Evolutionary conservation across 2,888 invertebrate genomes (phyloP), one percentile per base, ranked within the genome.

Genomic region (Sphaeridia pumilis): DNA sequence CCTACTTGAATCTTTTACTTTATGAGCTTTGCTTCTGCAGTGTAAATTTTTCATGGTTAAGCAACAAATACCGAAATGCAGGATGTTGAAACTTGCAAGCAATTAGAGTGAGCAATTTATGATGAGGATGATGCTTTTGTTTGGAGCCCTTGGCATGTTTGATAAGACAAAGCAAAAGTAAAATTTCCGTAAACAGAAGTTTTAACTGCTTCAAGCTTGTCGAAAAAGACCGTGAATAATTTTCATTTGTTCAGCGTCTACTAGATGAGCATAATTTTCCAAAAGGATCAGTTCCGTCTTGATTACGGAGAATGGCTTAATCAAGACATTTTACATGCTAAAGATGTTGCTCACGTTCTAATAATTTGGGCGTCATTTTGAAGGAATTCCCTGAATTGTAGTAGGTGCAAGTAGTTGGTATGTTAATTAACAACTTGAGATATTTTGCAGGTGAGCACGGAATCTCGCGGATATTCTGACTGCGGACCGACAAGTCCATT

Each of bases 401-500:
- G 31, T 10, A 31, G 31, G 14, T 31, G 31, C 7, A 31, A 31
- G 31, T 31, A n/a, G n/a, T 31, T 31, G 31, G 14, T 31, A 7
- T 31, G 10, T 31, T 31, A 31, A 31, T 31, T 14, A 31, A n/a
- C n/a, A n/a, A n/a, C n/a, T n/a, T n/a, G n/a, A n/a, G n/a, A 27
- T 4, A 54, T 22, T 10, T 41, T 21, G 20, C 54, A 65, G 66
- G 59, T 67, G 24, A 65, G 63, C 48, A 60, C 61, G 4, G 60
- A 61, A 24, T 55, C 65, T 14, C 56, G 62, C 34, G 65, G 63
- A 3, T 67, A 67, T 46, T 61, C 64, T n/a, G 70, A 72, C 49
- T 74, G 74, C 58, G 63, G 61, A 25, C 60, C 65, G 5, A 57
- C 65, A 31, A 72, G 69, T 52, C 71, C 71, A 1, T 64, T 70